These are phyloP conservation scores for Gobionotothen gibberifrons DNA, from an alignment of 2,797 vertebrate species.

Conservation along the genomic window DNA sequence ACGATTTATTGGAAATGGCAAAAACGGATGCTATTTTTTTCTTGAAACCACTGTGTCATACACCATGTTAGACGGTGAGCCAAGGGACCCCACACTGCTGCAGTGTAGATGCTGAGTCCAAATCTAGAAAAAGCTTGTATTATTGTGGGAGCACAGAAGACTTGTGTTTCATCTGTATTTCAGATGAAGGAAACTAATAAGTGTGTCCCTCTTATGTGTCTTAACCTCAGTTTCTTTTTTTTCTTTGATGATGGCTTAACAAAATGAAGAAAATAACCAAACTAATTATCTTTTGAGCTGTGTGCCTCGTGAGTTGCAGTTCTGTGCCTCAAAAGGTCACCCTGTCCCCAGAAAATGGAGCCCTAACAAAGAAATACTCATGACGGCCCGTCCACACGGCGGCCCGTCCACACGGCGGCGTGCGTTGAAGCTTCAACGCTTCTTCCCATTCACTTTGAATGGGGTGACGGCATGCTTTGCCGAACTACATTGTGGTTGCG, in stretches of 20 bases:
- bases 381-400: too few species aligned
- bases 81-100: background rate
- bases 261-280: conserved; percentile 1
- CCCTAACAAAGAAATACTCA: conserved; percentile 15
- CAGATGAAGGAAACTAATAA: conserved; percentile 11
- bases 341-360: conserved; percentile 5
- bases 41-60: conserved; percentile 8
- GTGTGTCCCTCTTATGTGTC: background rate
- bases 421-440: too few species aligned
- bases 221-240: background rate
- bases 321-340: conserved; percentile 24
- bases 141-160: background rate
- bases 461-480: too few species aligned
- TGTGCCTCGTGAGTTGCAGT: background rate
- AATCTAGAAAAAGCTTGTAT: background rate
- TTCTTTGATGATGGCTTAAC: background rate
- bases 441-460: too few species aligned
- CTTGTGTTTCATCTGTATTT: conserved; percentile 10
- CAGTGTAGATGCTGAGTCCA: background rate
- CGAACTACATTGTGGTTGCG: too few species aligned
- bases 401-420: too few species aligned
- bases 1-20: conserved; percentile 41
- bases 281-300: background rate
- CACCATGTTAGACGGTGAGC: background rate
- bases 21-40: conserved; percentile 42